A percentile compares a stretch with the other conserved stretches of the same genome.
phyloP scores from a whole-genome alignment of 2,113 vertebrate species.

The Phalacrocorax carbo region DNA sequence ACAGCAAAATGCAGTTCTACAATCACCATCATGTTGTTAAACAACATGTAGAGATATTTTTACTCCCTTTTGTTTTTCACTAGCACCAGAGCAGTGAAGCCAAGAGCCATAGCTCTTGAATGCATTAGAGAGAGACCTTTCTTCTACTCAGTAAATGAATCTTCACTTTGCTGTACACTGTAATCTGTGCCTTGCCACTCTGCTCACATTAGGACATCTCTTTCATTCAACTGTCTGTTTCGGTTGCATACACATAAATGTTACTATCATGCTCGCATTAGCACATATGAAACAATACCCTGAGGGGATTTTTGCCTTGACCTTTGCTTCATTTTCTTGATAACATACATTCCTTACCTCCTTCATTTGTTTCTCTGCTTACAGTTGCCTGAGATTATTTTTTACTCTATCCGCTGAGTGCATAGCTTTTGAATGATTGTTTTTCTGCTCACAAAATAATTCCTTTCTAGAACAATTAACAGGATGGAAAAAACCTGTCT shows the following conservation, averaged over 20 bases:
- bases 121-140: constrained; percentile 34
- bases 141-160: not conserved
- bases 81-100: not conserved
- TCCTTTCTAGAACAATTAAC: not conserved
- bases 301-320: not conserved
- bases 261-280: not conserved
- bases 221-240: not conserved
- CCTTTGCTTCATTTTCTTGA: not conserved
- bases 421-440: not conserved
- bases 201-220: not conserved
- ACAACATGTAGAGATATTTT: constrained; percentile 39
- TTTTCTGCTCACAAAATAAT: not conserved
- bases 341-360: not conserved
- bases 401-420: not conserved
- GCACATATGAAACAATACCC: not conserved
- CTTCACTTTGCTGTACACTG: not conserved
- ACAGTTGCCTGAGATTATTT: not conserved
- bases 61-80: not conserved
- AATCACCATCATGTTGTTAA: constrained; percentile 1
- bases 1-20: not conserved
- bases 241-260: not conserved
- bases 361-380: not conserved
- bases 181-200: not conserved
- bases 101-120: not conserved
- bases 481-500: not conserved